Conservation (phyloP, 2,113 vertebrate species). For the Stegastes partitus region DNA sequence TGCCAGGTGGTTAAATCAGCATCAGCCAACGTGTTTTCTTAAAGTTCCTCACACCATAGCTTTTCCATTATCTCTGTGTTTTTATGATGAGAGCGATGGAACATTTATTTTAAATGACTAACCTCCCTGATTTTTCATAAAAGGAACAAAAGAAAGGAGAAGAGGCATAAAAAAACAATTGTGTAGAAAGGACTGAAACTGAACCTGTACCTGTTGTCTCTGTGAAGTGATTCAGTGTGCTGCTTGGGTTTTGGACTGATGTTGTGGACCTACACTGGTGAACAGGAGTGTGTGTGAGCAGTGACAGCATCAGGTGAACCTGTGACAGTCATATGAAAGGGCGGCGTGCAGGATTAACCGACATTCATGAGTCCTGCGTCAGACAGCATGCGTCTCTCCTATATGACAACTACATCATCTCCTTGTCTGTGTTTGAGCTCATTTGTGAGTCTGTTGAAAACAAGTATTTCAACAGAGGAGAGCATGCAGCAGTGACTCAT, state of each 20-base stretch:
- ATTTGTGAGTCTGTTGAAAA: conserved; percentile 13
- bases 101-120: not conserved
- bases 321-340: conserved; percentile 4
- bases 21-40: no score
- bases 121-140: not conserved
- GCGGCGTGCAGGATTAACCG: not conserved
- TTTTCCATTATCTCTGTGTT: not conserved
- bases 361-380: conserved; percentile 5
- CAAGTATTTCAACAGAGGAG: conserved; percentile 36
- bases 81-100: not conserved
- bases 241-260: not conserved
- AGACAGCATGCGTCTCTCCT: not conserved
- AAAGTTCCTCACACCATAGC: no score
- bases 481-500: conserved; percentile 46
- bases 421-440: conserved; percentile 2
- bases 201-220: not conserved
- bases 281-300: not conserved
- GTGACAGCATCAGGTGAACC: conserved; percentile 9
- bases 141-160: not conserved
- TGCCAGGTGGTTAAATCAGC: no score
- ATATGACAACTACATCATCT: conserved; percentile 8
- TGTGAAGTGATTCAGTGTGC: not conserved
- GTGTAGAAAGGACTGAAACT: not conserved
- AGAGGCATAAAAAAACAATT: not conserved
- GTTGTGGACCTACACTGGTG: not conserved